phyloP scores from a whole-genome alignment of 2,113 vertebrate genomes.

The Myxocyprinus asiaticus region DNA sequence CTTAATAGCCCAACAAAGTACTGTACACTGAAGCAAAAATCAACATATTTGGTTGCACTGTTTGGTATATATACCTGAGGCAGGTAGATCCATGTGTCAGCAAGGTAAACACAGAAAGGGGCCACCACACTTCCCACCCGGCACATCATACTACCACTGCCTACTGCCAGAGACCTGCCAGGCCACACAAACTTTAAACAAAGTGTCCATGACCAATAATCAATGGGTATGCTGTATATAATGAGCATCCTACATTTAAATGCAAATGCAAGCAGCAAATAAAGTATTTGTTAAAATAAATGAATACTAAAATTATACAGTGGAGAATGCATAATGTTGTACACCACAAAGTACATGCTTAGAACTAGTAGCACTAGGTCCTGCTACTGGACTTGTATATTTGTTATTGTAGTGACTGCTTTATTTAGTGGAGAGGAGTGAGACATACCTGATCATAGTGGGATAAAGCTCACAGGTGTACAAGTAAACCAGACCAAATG shows the following conservation, averaged over 20 bases:
- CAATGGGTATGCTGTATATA: too few species aligned
- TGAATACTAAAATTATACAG: too few species aligned
- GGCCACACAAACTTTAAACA: not conserved
- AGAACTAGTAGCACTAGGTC: too few species aligned
- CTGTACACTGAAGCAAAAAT: too few species aligned
- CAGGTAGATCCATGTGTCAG: constrained; percentile 83
- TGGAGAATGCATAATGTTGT: too few species aligned
- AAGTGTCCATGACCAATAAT: too few species aligned
- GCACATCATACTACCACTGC: constrained; percentile 91
- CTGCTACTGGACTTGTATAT: not conserved
- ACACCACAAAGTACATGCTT: too few species aligned
- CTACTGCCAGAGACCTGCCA: constrained; percentile 85
- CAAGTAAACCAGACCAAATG: constrained; percentile 89
- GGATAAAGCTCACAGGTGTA: constrained; percentile 94
- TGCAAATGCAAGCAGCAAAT: too few species aligned
- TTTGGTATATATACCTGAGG: constrained; percentile 78
- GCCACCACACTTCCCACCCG: constrained; percentile 85
- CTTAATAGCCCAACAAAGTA: too few species aligned
- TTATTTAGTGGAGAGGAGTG: not conserved
- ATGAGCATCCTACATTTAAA: too few species aligned
- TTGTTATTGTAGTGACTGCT: not conserved
- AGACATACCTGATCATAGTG: constrained; percentile 82
- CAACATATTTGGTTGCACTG: not conserved
- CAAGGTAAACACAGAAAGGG: constrained; percentile 84
- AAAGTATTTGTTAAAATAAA: too few species aligned